Conservation (phyloP, 1,140 invertebrate genomes). For the Drosophila virilis region DNA sequence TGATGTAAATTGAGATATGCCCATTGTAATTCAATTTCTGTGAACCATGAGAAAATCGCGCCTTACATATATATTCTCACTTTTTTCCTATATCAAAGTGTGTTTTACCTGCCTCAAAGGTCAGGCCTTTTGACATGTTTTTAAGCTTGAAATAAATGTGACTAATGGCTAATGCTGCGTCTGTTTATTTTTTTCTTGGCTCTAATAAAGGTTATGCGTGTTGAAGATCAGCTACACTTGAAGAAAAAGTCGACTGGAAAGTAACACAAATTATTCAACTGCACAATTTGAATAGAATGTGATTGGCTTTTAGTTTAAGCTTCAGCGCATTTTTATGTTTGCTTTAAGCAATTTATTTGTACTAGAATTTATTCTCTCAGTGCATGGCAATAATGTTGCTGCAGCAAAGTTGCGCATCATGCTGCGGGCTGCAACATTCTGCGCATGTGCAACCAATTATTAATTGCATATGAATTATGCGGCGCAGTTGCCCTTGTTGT, state of each 20-base stretch:
- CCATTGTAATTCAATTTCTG: constrained; percentile 50
- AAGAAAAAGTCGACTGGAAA: not conserved
- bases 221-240: constrained; percentile 4
- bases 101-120: constrained; percentile 40
- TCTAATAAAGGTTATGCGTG: not conserved
- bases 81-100: not conserved
- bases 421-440: constrained; percentile 65
- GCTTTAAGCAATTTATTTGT: not conserved
- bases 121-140: constrained; percentile 32
- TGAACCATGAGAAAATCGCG: constrained; percentile 31
- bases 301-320: no score
- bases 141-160: constrained; percentile 33
- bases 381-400: constrained; percentile 25
- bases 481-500: constrained; percentile 23
- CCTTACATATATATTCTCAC: not conserved
- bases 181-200: not conserved
- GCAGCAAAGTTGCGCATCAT: constrained; percentile 61
- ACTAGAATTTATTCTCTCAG: constrained; percentile 17
- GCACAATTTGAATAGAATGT: not conserved
- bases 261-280: not conserved
- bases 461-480: constrained; percentile 82
- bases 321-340: no score
- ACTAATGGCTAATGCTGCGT: no score
- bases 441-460: constrained; percentile 82
- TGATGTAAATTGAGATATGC: constrained; percentile 48